Conservation (phyloP, 2,113 vertebrate species). For the Aix galericulata region DNA sequence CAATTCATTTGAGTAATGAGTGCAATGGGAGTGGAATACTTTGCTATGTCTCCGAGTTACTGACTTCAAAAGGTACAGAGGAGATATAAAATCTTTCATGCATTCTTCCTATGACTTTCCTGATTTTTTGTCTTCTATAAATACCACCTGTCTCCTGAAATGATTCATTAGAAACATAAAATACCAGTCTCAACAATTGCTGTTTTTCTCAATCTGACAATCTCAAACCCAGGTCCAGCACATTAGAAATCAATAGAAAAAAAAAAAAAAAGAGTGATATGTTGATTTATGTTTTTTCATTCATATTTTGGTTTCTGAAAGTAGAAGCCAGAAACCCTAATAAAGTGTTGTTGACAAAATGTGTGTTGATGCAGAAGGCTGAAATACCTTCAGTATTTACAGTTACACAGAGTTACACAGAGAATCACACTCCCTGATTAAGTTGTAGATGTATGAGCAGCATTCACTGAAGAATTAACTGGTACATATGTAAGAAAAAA, state of each 20-base stretch:
- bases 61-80: background rate
- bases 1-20: background rate
- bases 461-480: conserved; percentile 7
- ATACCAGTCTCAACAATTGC: background rate
- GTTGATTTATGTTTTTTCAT: background rate
- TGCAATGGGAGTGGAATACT: background rate
- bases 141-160: background rate
- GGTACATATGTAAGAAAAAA: conserved; percentile 31
- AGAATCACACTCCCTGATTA: background rate
- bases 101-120: background rate
- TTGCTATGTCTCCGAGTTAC: background rate
- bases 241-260: background rate
- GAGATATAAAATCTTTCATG: background rate
- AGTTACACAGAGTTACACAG: background rate
- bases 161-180: background rate
- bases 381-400: background rate
- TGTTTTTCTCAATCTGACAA: background rate
- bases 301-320: background rate
- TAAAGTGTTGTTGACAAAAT: background rate
- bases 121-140: background rate
- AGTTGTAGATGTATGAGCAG: background rate
- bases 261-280: background rate
- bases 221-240: background rate
- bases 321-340: background rate
- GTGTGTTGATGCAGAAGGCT: background rate